Conservation (phyloP, 2,888 invertebrate species). For the Trissoscelio sp. region DNA sequence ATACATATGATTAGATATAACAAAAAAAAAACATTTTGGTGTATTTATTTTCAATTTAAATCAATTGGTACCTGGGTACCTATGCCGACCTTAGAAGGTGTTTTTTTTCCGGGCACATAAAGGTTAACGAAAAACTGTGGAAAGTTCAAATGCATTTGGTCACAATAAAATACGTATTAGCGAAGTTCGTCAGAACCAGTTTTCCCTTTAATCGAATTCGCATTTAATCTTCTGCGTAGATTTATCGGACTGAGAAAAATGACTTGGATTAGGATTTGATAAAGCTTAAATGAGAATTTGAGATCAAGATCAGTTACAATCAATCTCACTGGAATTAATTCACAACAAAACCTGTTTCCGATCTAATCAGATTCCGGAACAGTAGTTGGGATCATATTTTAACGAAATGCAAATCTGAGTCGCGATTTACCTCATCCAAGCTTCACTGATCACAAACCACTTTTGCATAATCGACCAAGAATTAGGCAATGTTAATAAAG, state of each 20-base stretch:
- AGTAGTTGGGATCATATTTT: conserved; percentile 58
- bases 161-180: conserved; percentile 7
- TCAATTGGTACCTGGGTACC: no score
- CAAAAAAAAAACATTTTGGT: no score
- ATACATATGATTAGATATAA: no score
- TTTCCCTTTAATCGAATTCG: conserved; percentile 27
- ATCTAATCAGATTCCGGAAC: conserved; percentile 33
- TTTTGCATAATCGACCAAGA: conserved; percentile 54
- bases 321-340: conserved; percentile 45
- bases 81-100: no score
- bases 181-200: not conserved
- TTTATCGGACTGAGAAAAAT: conserved; percentile 40
- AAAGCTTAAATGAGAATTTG: conserved; percentile 30
- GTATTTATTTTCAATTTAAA: no score
- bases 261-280: conserved; percentile 34
- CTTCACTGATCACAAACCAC: conserved; percentile 46
- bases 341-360: conserved; percentile 47
- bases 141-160: no score
- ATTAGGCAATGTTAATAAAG: conserved; percentile 50
- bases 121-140: no score
- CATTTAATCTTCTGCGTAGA: conserved; percentile 18
- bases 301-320: conserved; percentile 50
- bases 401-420: conserved; percentile 51
- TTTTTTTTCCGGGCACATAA: no score
- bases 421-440: conserved; percentile 13